A percentile compares a stretch with the other conserved stretches of the same genome.
Evolutionary conservation across 2,888 invertebrate species (phyloP).

Genomic region (Tachina grossa): DNA sequence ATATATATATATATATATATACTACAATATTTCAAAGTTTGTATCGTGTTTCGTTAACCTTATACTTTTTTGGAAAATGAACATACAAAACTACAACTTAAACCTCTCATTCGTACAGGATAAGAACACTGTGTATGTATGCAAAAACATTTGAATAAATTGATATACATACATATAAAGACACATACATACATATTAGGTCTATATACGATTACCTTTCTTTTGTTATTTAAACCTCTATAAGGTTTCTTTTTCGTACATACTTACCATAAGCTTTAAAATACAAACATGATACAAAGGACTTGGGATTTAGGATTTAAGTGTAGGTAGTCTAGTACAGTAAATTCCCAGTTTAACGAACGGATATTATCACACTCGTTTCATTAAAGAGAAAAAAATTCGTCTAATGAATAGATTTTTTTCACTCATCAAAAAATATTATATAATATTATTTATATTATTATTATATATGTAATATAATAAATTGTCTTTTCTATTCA

Average conservation of each 20-base stretch:
- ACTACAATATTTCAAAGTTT: neutral
- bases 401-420: no score
- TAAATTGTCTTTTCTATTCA: no score
- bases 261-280: slow-evolving; percentile 21
- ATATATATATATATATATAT: neutral
- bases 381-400: no score
- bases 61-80: slow-evolving; percentile 11
- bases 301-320: neutral
- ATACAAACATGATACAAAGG: slow-evolving; percentile 24
- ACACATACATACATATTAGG: neutral
- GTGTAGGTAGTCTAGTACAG: no score
- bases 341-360: no score
- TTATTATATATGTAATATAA: no score
- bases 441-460: no score
- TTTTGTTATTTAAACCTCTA: slow-evolving; percentile 54
- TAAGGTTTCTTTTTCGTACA: slow-evolving; percentile 52
- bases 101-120: neutral
- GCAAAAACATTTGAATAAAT: neutral
- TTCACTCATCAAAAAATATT: no score
- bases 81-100: neutral
- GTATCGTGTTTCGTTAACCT: slow-evolving; percentile 9
- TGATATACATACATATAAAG: neutral
- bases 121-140: neutral
- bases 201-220: slow-evolving; percentile 32
- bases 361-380: no score